phyloP scores from a whole-genome alignment of 2,113 vertebrate species.

The Chaetorhynchus papuensis region DNA sequence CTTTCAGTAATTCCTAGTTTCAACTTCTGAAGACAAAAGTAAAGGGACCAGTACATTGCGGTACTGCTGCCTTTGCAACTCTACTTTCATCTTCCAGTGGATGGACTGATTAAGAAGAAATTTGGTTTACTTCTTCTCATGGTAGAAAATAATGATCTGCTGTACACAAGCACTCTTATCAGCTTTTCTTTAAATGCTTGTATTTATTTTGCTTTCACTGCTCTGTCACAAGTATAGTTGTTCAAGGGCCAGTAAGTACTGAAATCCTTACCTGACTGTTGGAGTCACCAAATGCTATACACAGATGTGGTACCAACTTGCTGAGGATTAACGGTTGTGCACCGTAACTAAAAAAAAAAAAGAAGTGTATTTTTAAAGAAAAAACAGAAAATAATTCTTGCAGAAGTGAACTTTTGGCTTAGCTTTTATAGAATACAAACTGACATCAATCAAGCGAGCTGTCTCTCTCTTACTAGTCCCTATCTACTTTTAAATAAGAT shows the following conservation, averaged over 20 bases:
- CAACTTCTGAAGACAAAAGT: background rate
- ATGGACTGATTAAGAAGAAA: background rate
- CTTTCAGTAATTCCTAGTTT: background rate
- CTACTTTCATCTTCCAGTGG: background rate
- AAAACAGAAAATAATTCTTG: background rate
- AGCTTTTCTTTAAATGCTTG: background rate
- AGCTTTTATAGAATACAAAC: background rate
- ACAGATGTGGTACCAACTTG: slow-evolving; percentile 91
- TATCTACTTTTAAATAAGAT: background rate
- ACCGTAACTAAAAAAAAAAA: slow-evolving; percentile 74
- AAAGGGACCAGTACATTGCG: rapidly evolving
- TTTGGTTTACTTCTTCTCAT: background rate
- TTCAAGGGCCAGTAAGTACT: background rate
- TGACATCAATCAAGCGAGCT: background rate
- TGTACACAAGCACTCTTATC: background rate
- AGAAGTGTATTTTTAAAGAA: background rate
- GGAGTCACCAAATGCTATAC: slow-evolving; percentile 86
- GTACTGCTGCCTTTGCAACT: background rate
- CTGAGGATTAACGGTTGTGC: slow-evolving; percentile 84
- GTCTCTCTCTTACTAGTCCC: background rate
- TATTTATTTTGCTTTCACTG: background rate
- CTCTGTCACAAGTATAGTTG: background rate
- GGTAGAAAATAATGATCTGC: background rate
- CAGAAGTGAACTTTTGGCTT: background rate
- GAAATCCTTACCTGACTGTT: slow-evolving; percentile 85